Conservation (phyloP, 2,797 vertebrate genomes). For the Melanotaenia pygmaea region DNA sequence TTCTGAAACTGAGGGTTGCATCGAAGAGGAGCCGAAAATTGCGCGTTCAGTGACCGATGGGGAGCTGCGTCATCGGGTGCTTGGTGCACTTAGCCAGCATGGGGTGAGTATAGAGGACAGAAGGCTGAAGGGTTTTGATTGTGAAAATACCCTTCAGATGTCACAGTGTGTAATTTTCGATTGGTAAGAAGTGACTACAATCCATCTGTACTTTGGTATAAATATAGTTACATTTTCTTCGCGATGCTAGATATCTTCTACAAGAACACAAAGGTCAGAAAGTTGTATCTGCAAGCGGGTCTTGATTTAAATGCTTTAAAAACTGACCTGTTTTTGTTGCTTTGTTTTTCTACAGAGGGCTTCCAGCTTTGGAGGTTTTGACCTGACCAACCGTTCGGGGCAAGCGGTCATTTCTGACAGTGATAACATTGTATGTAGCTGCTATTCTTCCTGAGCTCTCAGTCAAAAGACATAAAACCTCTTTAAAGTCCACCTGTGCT, state of each 20-base stretch:
- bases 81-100: constrained; percentile 84
- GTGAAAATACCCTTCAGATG: neutral
- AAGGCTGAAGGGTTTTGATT: neutral
- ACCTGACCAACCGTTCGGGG: constrained; percentile 89
- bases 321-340: neutral
- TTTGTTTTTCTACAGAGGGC: constrained; percentile 86
- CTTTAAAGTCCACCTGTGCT: neutral
- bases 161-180: neutral
- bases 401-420: constrained; percentile 79
- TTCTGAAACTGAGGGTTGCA: constrained; percentile 85
- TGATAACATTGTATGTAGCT: constrained; percentile 84
- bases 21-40: constrained; percentile 85
- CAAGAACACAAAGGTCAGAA: neutral
- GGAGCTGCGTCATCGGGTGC: constrained; percentile 89
- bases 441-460: neutral
- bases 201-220: neutral
- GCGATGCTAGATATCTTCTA: neutral
- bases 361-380: constrained; percentile 97
- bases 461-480: neutral
- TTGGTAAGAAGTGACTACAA: neutral
- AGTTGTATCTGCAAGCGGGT: neutral
- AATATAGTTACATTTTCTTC: neutral
- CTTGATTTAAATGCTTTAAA: neutral
- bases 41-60: constrained; percentile 92
- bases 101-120: constrained; percentile 86